These are phyloP conservation scores for Patiria pectinifera DNA, from an alignment of 53 echinoderm and acorn worm genomes.

Conservation along the genomic window DNA sequence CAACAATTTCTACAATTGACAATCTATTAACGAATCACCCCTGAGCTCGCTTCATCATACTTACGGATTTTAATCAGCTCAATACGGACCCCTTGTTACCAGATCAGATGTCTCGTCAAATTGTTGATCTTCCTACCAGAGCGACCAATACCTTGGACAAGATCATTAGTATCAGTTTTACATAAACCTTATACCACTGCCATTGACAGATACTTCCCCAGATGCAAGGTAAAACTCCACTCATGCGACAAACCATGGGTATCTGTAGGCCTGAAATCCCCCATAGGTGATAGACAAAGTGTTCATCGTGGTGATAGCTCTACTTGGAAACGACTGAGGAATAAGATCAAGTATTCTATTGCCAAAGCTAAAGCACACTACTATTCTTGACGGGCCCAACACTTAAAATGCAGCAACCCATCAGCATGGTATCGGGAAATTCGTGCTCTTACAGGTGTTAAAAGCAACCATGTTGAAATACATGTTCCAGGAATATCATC, in stretches of 20 bases:
- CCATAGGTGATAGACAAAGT: constrained; percentile 13
- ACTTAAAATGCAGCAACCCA: not conserved
- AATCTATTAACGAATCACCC: not conserved
- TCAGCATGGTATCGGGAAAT: constrained; percentile 32
- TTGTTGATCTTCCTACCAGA: constrained; percentile 9
- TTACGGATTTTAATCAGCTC: constrained; percentile 47
- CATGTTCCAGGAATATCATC: not conserved
- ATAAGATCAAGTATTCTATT: not conserved
- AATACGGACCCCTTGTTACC: constrained; percentile 16
- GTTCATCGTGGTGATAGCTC: not conserved
- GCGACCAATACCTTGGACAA: constrained; percentile 4
- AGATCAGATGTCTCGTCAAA: not conserved
- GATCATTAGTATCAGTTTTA: not conserved
- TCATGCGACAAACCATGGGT: constrained; percentile 55
- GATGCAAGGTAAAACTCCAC: constrained; percentile 26
- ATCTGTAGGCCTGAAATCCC: constrained; percentile 15
- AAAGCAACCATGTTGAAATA: not conserved
- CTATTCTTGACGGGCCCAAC: constrained; percentile 4
- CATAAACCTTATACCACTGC: not conserved
- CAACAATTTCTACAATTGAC: constrained; percentile 11
- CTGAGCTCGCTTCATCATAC: constrained; percentile 23
- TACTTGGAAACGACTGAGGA: not conserved
- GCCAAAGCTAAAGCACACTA: constrained; percentile 20
- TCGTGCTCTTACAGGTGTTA: not conserved
- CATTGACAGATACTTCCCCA: constrained; percentile 40